These are phyloP conservation scores for Pavo muticus DNA, from an alignment of 2,113 vertebrate genomes.

Conservation along the genomic window DNA sequence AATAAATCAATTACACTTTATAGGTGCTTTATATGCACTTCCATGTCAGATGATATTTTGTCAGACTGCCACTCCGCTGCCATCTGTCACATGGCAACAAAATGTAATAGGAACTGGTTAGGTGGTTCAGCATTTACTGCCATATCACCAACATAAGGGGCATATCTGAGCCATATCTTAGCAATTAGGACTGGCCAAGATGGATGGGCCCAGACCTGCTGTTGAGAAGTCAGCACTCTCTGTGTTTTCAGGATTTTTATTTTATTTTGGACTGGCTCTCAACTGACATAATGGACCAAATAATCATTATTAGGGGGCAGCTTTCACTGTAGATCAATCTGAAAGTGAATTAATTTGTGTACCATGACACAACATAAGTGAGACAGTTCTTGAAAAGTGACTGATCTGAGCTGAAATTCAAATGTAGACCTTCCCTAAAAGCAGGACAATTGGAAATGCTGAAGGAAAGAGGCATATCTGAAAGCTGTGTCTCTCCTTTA, in stretches of 20 bases:
- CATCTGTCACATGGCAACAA: no score
- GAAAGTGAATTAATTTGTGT: background rate
- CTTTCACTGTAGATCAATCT: background rate
- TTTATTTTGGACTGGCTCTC: background rate
- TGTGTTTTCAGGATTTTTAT: background rate
- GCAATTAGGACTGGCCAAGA: background rate
- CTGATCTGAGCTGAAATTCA: background rate
- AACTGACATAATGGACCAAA: background rate
- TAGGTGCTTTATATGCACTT: no score
- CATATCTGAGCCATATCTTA: background rate
- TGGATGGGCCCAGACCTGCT: background rate
- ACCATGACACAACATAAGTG: background rate
- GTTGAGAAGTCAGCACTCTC: background rate
- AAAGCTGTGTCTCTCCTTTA: background rate
- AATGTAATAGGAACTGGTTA: no score
- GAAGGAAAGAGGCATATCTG: background rate
- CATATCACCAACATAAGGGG: no score
- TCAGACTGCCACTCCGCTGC: no score
- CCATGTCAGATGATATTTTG: no score
- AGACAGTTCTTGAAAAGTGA: background rate
- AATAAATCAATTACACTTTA: no score
- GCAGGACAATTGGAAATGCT: background rate
- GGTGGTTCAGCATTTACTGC: no score
- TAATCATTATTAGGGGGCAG: rapidly evolving
- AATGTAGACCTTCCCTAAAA: background rate